Conservation (phyloP, 2,888 invertebrate genomes). For the Campoletis raptor region DNA sequence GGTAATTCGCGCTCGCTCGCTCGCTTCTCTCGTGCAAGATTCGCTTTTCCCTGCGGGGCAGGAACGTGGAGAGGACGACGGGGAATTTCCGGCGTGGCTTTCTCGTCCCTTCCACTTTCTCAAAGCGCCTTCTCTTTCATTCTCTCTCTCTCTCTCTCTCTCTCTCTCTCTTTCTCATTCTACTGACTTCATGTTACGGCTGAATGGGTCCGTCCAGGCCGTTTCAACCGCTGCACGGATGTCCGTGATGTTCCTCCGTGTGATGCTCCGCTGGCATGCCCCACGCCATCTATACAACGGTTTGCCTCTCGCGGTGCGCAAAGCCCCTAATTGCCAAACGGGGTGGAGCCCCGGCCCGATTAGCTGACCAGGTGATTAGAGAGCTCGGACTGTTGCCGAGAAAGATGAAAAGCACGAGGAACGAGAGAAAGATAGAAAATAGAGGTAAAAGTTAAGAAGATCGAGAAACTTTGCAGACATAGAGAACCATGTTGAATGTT, state of each 20-base stretch:
- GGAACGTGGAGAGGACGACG: constrained; percentile 1
- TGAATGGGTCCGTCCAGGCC: constrained; percentile 36
- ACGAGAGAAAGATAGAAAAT: constrained; percentile 1
- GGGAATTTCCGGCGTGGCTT: constrained; percentile 38
- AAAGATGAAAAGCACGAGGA: constrained; percentile 33
- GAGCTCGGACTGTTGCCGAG: constrained; percentile 54
- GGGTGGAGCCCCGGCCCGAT: constrained; percentile 63
- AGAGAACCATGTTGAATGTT: not conserved
- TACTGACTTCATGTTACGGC: constrained; percentile 49
- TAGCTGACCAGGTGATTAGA: constrained; percentile 69
- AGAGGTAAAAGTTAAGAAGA: constrained; percentile 5
- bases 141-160: not conserved
- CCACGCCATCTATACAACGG: constrained; percentile 32
- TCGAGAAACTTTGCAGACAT: constrained; percentile 8
- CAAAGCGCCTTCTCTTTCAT: not conserved
- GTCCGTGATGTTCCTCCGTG: constrained; percentile 69
- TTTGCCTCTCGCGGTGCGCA: constrained; percentile 42
- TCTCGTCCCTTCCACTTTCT: constrained; percentile 38
- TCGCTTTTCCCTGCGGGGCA: constrained; percentile 34
- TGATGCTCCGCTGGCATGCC: constrained; percentile 49
- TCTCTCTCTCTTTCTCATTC: constrained; percentile 37
- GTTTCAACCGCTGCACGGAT: constrained; percentile 69
- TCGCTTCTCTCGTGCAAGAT: constrained; percentile 45
- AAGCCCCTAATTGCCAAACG: constrained; percentile 68
- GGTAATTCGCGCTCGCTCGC: constrained; percentile 61